Conservation (phyloP, 2,797 vertebrate genomes). For the Myripristis jacobus region DNA sequence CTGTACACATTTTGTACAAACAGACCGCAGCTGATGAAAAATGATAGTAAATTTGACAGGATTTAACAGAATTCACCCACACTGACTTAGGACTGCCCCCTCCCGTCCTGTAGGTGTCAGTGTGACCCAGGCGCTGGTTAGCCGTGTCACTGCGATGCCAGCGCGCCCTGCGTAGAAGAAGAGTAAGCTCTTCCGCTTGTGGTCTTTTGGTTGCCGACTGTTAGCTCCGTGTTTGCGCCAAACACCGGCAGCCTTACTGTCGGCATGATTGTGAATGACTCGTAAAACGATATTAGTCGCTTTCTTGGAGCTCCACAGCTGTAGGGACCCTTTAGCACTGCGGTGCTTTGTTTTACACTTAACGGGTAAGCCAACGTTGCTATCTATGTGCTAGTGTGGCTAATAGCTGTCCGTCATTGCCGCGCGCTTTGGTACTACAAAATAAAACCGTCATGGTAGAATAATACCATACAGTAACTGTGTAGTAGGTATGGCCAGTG, state of each 20-base stretch:
- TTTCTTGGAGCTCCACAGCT: not conserved
- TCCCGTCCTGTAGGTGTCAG: conserved; percentile 40
- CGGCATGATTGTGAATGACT: not conserved
- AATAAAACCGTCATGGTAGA: no score
- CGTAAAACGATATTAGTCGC: not conserved
- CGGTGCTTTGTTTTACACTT: not conserved
- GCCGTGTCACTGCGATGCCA: not conserved
- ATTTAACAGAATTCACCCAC: no score
- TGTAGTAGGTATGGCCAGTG: no score
- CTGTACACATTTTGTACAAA: no score
- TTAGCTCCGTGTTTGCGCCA: not conserved
- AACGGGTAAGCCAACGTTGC: conserved; percentile 41
- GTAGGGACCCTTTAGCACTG: not conserved
- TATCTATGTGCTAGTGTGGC: conserved; percentile 11
- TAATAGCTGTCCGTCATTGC: conserved; percentile 6
- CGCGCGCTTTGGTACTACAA: conserved; percentile 29
- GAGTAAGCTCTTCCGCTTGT: conserved; percentile 2
- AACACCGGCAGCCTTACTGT: conserved; percentile 24
- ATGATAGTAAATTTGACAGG: no score
- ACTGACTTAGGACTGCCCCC: not conserved
- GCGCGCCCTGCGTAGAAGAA: conserved; percentile 54
- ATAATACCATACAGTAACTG: no score
- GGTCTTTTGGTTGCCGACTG: conserved; percentile 37
- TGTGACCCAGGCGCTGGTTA: not conserved
- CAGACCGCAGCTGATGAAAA: no score